Evolutionary conservation across 2,113 vertebrate genomes (phyloP).

Genomic region (Scalopus aquaticus): DNA sequence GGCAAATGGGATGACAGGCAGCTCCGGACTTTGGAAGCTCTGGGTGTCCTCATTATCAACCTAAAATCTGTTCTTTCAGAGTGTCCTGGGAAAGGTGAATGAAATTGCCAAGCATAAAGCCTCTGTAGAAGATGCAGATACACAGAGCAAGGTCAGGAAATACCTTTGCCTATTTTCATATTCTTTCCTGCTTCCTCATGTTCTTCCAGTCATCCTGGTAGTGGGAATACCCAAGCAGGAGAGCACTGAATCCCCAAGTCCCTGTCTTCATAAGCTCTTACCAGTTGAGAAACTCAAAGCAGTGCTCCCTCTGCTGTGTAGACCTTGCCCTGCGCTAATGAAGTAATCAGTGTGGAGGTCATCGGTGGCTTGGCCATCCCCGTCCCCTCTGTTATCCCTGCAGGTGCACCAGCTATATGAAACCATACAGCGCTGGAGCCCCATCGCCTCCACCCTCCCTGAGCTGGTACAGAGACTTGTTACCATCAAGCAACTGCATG

Average conservation of each 20-base stretch:
- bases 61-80: constrained; percentile 83
- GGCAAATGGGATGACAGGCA: not conserved
- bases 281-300: not conserved
- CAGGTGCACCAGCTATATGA: constrained; percentile 94
- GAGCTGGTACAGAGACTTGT: constrained; percentile 93
- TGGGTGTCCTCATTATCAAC: not conserved
- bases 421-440: constrained; percentile 93
- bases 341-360: not conserved
- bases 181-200: not conserved
- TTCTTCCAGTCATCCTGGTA: not conserved
- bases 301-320: not conserved
- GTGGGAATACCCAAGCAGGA: not conserved
- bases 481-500: constrained; percentile 92
- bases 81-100: constrained; percentile 96
- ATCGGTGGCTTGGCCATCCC: not conserved
- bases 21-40: not conserved
- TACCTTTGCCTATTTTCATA: not conserved
- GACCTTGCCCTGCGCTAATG: no score
- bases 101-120: constrained; percentile 97
- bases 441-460: constrained; percentile 89
- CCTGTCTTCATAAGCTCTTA: not conserved
- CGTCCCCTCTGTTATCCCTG: not conserved
- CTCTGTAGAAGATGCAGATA: constrained; percentile 95
- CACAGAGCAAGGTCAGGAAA: constrained; percentile 92
- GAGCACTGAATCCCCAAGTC: not conserved